These are phyloP conservation scores for Zaprionus taronus DNA, from an alignment of 1,140 invertebrate genomes.

Conservation along the genomic window DNA sequence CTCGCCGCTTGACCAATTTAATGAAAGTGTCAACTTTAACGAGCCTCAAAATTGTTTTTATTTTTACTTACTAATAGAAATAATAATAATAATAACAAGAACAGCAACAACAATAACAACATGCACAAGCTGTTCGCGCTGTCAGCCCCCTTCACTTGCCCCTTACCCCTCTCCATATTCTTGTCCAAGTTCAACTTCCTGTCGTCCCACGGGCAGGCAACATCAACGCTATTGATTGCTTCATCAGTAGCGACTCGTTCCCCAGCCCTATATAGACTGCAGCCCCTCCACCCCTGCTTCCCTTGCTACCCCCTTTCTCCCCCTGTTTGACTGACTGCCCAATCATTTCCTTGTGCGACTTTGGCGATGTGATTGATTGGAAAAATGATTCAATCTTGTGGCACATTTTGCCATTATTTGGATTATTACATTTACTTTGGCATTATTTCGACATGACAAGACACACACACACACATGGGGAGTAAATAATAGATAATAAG, in stretches of 20 bases:
- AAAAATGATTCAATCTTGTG: slow-evolving; percentile 80
- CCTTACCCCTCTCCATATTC: background rate
- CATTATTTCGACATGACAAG: slow-evolving; percentile 28
- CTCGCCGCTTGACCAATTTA: slow-evolving; percentile 69
- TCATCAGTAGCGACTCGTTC: slow-evolving; percentile 37
- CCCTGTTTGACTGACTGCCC: slow-evolving; percentile 4
- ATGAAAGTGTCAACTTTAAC: slow-evolving; percentile 83
- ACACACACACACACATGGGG: slow-evolving; percentile 4
- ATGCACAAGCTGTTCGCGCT: slow-evolving; percentile 18
- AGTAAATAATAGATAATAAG: slow-evolving; percentile 20
- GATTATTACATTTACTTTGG: slow-evolving; percentile 44
- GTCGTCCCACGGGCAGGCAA: slow-evolving; percentile 34
- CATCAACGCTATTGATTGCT: slow-evolving; percentile 76
- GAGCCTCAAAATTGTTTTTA: slow-evolving; percentile 80
- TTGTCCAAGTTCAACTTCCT: slow-evolving; percentile 46
- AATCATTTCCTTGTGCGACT: slow-evolving; percentile 39
- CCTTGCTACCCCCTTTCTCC: background rate
- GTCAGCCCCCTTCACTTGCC: background rate
- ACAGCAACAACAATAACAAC: slow-evolving; percentile 41
- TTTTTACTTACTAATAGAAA: slow-evolving; percentile 68
- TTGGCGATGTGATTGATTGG: slow-evolving; percentile 75
- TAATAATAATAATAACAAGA: slow-evolving; percentile 35
- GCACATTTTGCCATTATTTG: slow-evolving; percentile 51
- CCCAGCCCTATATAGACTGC: background rate
- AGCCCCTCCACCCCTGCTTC: background rate